Evolutionary conservation across 2,888 invertebrate species (phyloP), one percentile per base, ranked within the genome.

Genomic region (Drosophila tanythrix): DNA sequence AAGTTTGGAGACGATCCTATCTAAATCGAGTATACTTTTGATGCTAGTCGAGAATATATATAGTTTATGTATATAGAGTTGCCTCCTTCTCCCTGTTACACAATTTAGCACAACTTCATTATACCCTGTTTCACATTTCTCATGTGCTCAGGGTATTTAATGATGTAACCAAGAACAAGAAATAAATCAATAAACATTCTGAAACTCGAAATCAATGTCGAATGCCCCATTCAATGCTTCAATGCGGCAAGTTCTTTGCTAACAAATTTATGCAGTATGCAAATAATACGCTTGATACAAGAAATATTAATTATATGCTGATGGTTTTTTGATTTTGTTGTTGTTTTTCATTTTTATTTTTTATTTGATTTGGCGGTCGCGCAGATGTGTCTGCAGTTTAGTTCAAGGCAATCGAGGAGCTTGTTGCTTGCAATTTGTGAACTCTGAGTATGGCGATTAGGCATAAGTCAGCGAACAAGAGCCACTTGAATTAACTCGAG

Each of bases 361-460:
- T 35, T 36, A 48, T 61, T 62, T 51, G 46, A 15, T 46, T 15
- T 70, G 50, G 25, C 48, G 33, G 33, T 13, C 40, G 38, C 40
- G 38, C 38, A 38, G 50, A 62, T 43, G 62, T 64, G n/a, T 74
- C 53, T 62, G 70, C 63, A 69, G 74, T 51, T 65, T 38, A 66
- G 74, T 78, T 78, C 88, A 87, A 87, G 87, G 89, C 73, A 74
- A 79, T 74, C 87, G 38, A 76, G 76, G 74, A 81, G 68, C 63
- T 33, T 56, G 56, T 50, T 70, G 56, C 62, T 62, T 69, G 68
- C 60, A 69, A 73, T 68, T 81, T 70, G 70, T 83, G 71, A 51
- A 71, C 59, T 62, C 40, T 58, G 38, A 59, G 33, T 59, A 3
- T 35, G 60, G 18, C 61, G 60, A 53, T 48, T 52, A 50, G 57